phyloP scores from a whole-genome alignment of 1,140 invertebrate species.

The Choristoneura fumiferana region DNA sequence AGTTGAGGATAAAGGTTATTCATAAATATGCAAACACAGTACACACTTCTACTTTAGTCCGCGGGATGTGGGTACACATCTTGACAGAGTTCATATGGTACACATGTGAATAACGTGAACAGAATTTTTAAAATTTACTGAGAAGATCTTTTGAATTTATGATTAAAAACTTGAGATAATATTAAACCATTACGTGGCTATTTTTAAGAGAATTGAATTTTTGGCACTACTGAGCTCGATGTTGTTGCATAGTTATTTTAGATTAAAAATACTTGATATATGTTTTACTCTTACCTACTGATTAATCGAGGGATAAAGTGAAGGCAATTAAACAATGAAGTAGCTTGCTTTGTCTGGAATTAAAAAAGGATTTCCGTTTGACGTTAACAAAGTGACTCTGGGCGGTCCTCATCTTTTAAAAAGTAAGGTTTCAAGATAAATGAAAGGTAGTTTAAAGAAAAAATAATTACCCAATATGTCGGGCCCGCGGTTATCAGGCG shows the following conservation, averaged over 20 bases:
- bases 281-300: too few relatives aligned
- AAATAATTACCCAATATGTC: conserved; percentile 67
- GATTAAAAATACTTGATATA: too few relatives aligned
- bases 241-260: too few relatives aligned
- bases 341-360: conserved; percentile 35
- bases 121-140: conserved; percentile 15
- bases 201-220: too few relatives aligned
- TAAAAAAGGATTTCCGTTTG: conserved; percentile 29
- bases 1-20: not conserved
- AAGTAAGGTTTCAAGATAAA: conserved; percentile 51
- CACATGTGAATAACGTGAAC: conserved; percentile 11
- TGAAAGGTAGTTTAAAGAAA: conserved; percentile 58
- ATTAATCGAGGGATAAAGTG: too few relatives aligned
- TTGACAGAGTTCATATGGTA: conserved; percentile 8
- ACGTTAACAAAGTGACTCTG: conserved; percentile 46
- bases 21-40: conserved; percentile 14
- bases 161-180: conserved; percentile 3
- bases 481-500: conserved; percentile 53
- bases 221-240: too few relatives aligned
- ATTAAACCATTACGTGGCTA: too few relatives aligned
- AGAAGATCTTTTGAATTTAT: conserved; percentile 3
- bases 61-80: not conserved
- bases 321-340: conserved; percentile 28
- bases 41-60: conserved; percentile 5
- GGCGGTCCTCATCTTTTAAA: conserved; percentile 41